These are phyloP conservation scores for Catharus minimus DNA, from an alignment of 2,113 vertebrate genomes.

Conservation along the genomic window DNA sequence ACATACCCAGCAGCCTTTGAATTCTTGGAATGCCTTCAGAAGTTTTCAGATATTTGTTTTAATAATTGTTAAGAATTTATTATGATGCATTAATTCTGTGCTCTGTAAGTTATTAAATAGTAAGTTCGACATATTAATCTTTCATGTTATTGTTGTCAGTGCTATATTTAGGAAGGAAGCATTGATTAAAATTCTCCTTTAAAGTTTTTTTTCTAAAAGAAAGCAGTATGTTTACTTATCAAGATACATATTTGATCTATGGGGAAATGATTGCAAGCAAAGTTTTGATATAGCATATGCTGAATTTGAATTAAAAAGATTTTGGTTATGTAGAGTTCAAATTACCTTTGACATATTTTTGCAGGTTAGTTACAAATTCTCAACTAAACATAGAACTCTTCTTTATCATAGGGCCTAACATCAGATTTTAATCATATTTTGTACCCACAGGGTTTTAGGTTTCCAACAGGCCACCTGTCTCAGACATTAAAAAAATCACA, in stretches of 20 bases:
- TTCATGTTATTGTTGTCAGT: conserved; percentile 63
- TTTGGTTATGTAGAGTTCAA: conserved; percentile 70
- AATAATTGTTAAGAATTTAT: conserved; percentile 58
- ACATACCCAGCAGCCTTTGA: conserved; percentile 38
- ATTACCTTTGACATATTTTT: conserved; percentile 75
- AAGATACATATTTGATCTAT: conserved; percentile 21
- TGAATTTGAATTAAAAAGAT: conserved; percentile 69
- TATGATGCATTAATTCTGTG: conserved; percentile 60
- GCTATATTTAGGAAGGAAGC: conserved; percentile 45
- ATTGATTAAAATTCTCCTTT: conserved; percentile 48
- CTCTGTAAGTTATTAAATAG: conserved; percentile 57
- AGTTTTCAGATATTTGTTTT: conserved; percentile 59
- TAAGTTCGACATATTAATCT: conserved; percentile 55
- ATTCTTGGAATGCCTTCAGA: conserved; percentile 37
- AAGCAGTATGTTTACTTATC: background rate
- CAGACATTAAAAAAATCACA: conserved; percentile 85
- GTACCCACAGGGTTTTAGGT: conserved; percentile 84
- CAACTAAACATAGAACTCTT: conserved; percentile 75
- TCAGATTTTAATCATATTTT: conserved; percentile 90
- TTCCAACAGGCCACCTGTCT: conserved; percentile 88
- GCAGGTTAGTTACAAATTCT: conserved; percentile 72
- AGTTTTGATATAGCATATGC: conserved; percentile 68
- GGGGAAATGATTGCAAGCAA: conserved; percentile 52
- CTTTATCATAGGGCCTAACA: conserved; percentile 77
- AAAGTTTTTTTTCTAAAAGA: conserved; percentile 25